phyloP scores from a whole-genome alignment of 2,888 invertebrate genomes.

The Amphiduros pacificus region DNA sequence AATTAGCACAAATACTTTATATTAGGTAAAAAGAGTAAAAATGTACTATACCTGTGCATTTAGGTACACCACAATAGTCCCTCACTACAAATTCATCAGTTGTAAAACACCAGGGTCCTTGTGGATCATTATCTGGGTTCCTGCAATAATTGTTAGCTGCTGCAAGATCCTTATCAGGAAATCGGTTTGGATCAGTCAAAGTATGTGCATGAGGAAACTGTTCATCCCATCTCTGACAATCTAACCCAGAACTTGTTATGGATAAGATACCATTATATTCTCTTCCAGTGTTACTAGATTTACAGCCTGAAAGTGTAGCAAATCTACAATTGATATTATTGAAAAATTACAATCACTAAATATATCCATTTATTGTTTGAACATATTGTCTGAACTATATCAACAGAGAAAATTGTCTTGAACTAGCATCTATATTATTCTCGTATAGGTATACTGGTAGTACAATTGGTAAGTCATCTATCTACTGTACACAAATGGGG shows the following conservation, averaged over 20 bases:
- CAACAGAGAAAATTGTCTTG: no score
- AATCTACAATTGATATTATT: no score
- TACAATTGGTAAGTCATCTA: no score
- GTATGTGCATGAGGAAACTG: conserved; percentile 5
- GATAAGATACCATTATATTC: conserved; percentile 2
- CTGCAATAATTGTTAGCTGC: conserved; percentile 16
- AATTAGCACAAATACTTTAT: no score
- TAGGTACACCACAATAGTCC: conserved; percentile 11
- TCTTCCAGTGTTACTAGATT: not conserved
- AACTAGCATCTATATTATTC: no score
- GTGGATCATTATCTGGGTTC: conserved; percentile 11
- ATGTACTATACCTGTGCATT: no score
- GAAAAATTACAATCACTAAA: no score
- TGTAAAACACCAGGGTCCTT: conserved; percentile 20
- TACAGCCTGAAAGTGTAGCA: conserved; percentile 9
- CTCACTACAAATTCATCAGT: not conserved
- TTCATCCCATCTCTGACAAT: conserved; percentile 3
- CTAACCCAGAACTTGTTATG: not conserved
- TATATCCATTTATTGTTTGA: no score
- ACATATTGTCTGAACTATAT: no score
- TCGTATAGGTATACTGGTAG: no score
- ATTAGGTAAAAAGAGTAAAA: no score
- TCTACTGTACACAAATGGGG: no score
- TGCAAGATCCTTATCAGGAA: conserved; percentile 7
- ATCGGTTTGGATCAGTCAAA: conserved; percentile 1